A percentile compares a stretch with the other conserved stretches of the same genome.
These are phyloP conservation scores for Ictalurus furcatus DNA, from an alignment of 2,113 vertebrate species.

Conservation along the genomic window DNA sequence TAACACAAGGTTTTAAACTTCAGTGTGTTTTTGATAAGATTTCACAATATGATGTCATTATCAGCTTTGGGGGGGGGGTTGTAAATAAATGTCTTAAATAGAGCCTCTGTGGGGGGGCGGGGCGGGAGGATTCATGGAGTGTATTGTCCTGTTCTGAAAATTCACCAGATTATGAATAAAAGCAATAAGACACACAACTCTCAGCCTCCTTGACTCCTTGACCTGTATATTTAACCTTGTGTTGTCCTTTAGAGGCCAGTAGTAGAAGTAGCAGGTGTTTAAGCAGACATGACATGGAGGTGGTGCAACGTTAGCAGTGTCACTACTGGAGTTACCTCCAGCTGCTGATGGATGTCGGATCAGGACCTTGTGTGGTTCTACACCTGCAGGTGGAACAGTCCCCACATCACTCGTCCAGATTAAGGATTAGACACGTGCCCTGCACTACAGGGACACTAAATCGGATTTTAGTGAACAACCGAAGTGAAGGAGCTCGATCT, in stretches of 20 bases:
- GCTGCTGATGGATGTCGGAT: no score
- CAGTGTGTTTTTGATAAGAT: not conserved
- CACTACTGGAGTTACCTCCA: not conserved
- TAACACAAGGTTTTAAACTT: not conserved
- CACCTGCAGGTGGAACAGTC: no score
- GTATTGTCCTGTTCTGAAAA: not conserved
- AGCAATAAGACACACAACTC: not conserved
- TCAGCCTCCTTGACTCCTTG: not conserved
- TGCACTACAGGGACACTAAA: not conserved
- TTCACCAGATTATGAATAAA: conserved; percentile 6
- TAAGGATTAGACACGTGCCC: no score
- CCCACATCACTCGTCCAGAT: no score
- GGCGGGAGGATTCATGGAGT: not conserved
- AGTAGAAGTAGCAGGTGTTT: no score
- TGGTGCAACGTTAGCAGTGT: not conserved
- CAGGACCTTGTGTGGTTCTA: no score
- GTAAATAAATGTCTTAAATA: not conserved
- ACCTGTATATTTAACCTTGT: not conserved
- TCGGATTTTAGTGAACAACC: not conserved
- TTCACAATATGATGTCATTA: not conserved
- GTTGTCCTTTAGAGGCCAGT: not conserved
- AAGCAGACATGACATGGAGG: not conserved
- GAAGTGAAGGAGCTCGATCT: not conserved
- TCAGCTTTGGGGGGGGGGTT: not conserved
- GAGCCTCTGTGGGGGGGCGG: not conserved